phyloP scores from a whole-genome alignment of 2,113 vertebrate species.

The Oreocharis arfaki region DNA sequence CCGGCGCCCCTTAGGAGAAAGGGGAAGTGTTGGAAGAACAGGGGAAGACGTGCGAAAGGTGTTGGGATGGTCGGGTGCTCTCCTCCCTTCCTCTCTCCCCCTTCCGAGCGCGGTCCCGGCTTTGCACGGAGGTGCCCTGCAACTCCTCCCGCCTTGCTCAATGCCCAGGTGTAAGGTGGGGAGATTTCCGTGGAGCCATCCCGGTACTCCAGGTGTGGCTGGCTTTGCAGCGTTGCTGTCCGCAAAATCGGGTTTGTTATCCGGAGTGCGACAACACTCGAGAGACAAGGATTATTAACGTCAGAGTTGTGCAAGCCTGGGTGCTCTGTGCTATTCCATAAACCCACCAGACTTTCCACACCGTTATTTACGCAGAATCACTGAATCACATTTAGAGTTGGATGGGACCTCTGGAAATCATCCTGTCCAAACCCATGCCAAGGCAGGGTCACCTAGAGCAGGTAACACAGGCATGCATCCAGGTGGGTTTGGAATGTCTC shows the following conservation, averaged over 20 bases:
- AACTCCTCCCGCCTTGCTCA: accelerated
- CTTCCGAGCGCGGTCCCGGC: accelerated
- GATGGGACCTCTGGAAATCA: not conserved
- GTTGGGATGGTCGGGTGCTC: not conserved
- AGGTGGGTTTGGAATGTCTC: not conserved
- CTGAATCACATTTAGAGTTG: not conserved
- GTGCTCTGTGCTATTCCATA: not conserved
- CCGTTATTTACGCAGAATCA: not conserved
- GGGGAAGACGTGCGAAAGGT: not conserved
- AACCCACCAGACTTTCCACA: accelerated
- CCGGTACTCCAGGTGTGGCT: not conserved
- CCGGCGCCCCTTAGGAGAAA: not conserved
- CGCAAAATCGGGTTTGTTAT: not conserved
- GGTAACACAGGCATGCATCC: accelerated
- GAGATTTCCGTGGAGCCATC: not conserved
- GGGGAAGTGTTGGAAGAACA: not conserved
- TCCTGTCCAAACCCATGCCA: not conserved
- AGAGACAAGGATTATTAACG: not conserved
- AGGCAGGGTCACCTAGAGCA: not conserved
- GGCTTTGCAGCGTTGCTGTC: not conserved
- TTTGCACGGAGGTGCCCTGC: not conserved
- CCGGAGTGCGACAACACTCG: not conserved
- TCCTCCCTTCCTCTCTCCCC: constrained; percentile 5
- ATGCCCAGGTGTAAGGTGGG: too few species aligned
- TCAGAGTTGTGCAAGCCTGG: not conserved